These are phyloP conservation scores for Xiphydria camelus DNA, from an alignment of 2,888 invertebrate species.

Conservation along the genomic window DNA sequence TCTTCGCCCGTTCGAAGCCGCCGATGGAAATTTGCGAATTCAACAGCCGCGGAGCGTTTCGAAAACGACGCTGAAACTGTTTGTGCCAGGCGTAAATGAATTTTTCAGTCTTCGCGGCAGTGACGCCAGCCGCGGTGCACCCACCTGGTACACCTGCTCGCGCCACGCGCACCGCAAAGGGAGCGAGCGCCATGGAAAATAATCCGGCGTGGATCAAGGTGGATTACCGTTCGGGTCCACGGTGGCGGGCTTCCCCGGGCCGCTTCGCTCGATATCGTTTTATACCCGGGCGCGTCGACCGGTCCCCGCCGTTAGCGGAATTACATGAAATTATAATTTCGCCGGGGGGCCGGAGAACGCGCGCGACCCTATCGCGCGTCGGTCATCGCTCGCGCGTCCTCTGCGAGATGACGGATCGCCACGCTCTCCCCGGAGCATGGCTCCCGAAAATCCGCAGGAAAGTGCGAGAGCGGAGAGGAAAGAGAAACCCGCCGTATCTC, in stretches of 20 bases:
- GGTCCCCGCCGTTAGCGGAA: constrained; percentile 41
- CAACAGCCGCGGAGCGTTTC: too few relatives aligned
- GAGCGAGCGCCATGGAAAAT: constrained; percentile 19
- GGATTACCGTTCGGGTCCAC: constrained; percentile 22
- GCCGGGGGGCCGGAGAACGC: constrained; percentile 20
- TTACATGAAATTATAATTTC: constrained; percentile 35
- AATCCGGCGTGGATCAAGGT: constrained; percentile 24
- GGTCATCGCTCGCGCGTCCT: constrained; percentile 3
- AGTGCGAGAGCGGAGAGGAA: too few relatives aligned
- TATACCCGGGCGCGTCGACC: constrained; percentile 28
- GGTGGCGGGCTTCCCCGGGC: constrained; percentile 20
- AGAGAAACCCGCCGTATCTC: too few relatives aligned
- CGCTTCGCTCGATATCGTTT: constrained; percentile 35
- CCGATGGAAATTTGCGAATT: too few relatives aligned
- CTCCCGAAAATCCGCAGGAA: background rate
- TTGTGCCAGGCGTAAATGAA: too few relatives aligned
- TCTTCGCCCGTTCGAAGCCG: too few relatives aligned
- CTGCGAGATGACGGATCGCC: constrained; percentile 1
- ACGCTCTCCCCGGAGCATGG: too few relatives aligned
- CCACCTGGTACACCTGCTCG: constrained; percentile 7
- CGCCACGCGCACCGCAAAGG: background rate
- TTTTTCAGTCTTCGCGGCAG: too few relatives aligned
- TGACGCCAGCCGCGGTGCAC: constrained; percentile 5
- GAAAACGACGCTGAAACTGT: too few relatives aligned
- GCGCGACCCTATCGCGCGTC: constrained; percentile 5